Evolutionary conservation across 1,140 invertebrate species (phyloP).

Genomic region (Ceratina australensis): DNA sequence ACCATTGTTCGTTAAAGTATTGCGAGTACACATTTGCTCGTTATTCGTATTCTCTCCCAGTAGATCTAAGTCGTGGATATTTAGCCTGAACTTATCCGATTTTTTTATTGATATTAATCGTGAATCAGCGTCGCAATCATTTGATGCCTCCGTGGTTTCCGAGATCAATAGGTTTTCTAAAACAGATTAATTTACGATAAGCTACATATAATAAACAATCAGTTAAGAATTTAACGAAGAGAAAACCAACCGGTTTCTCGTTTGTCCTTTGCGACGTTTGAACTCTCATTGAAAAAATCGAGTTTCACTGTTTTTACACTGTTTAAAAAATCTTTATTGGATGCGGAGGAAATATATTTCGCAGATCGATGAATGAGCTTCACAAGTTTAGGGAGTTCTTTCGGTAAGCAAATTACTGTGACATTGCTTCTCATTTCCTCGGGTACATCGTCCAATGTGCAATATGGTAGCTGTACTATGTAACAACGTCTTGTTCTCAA

Average conservation of each 20-base stretch:
- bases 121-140: too few relatives aligned
- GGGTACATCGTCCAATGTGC: conserved; percentile 70
- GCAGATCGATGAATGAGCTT: conserved; percentile 68
- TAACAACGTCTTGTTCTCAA: conserved; percentile 69
- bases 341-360: conserved; percentile 59
- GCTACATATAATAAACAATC: background rate
- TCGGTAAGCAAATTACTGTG: conserved; percentile 69
- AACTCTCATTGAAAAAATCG: conserved; percentile 54
- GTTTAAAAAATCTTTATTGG: conserved; percentile 66
- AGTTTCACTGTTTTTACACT: conserved; percentile 67
- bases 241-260: conserved; percentile 62
- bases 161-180: conserved; percentile 60
- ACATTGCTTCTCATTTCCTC: conserved; percentile 69
- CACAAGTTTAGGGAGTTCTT: conserved; percentile 71
- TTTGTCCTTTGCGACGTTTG: conserved; percentile 20
- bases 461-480: conserved; percentile 74
- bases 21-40: background rate
- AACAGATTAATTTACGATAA: background rate
- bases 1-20: conserved; percentile 10
- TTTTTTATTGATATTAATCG: background rate
- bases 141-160: background rate
- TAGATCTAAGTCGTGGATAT: conserved; percentile 69
- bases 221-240: background rate
- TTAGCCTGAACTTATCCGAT: conserved; percentile 56
- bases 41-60: conserved; percentile 56